Percentiles rank a stretch among this genome's conserved stretches.
These are phyloP conservation scores for Rhinoptilus africanus DNA, from an alignment of 2,113 vertebrate species.

Conservation along the genomic window DNA sequence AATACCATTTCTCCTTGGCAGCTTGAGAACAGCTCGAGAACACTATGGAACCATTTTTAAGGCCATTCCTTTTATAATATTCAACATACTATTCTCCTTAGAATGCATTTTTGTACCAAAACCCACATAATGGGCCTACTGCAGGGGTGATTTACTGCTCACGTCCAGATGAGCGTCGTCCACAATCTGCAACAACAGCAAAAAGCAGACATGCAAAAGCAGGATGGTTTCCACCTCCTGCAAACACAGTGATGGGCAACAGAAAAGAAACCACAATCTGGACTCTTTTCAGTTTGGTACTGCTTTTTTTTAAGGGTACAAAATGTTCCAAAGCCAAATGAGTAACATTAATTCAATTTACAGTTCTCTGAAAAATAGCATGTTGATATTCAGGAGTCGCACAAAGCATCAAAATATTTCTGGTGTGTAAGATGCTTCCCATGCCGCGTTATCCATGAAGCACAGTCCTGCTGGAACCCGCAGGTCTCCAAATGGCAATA, in stretches of 20 bases:
- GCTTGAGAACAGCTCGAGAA: background rate
- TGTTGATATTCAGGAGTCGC: background rate
- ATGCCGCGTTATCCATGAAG: background rate
- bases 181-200: background rate
- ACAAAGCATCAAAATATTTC: background rate
- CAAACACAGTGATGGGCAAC: background rate
- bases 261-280: background rate
- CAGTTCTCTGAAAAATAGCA: background rate
- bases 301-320: background rate
- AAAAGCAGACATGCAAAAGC: background rate
- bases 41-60: background rate
- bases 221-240: background rate
- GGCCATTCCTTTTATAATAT: background rate
- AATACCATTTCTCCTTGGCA: slow-evolving; percentile 20
- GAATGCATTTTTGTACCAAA: background rate
- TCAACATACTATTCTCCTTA: background rate
- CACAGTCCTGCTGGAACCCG: background rate
- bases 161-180: background rate
- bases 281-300: background rate
- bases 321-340: background rate
- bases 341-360: background rate
- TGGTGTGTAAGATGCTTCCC: background rate
- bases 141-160: background rate
- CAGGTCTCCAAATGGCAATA: slow-evolving; percentile 24
- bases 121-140: background rate